phyloP scores from a whole-genome alignment of 2,888 invertebrate species.

The Nemoura dubitans region DNA sequence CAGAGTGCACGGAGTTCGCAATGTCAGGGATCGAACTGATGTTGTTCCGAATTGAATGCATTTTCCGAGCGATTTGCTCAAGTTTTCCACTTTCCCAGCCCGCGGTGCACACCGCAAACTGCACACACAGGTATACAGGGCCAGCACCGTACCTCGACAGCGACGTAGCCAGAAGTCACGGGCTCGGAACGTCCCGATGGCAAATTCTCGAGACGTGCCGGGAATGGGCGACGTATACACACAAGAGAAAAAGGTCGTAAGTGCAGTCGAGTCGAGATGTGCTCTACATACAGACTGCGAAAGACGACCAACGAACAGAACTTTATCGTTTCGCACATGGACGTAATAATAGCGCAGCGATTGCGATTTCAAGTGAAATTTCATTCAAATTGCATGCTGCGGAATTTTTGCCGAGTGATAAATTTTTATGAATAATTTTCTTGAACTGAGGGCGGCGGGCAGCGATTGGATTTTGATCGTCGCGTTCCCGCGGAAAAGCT shows the following conservation, averaged over 20 bases:
- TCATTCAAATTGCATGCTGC: neutral
- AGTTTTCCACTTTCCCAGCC: neutral
- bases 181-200: neutral
- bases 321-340: neutral
- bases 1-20: neutral
- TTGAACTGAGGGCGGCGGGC: neutral
- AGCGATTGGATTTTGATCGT: neutral
- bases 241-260: neutral
- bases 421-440: neutral
- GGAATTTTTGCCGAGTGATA: neutral
- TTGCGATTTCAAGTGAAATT: neutral
- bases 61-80: neutral
- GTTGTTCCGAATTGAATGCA: slow-evolving; percentile 4
- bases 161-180: neutral
- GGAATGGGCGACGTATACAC: neutral
- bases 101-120: neutral
- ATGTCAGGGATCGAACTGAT: neutral
- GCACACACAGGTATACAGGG: too few species aligned
- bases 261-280: neutral
- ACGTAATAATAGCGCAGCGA: neutral
- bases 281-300: neutral
- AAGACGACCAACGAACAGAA: neutral
- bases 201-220: neutral
- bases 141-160: neutral
- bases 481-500: neutral